A percentile compares a stretch with the other conserved stretches of the same genome.
phyloP scores from a whole-genome alignment of 1,140 invertebrate species.

The Drosophila hydei region DNA sequence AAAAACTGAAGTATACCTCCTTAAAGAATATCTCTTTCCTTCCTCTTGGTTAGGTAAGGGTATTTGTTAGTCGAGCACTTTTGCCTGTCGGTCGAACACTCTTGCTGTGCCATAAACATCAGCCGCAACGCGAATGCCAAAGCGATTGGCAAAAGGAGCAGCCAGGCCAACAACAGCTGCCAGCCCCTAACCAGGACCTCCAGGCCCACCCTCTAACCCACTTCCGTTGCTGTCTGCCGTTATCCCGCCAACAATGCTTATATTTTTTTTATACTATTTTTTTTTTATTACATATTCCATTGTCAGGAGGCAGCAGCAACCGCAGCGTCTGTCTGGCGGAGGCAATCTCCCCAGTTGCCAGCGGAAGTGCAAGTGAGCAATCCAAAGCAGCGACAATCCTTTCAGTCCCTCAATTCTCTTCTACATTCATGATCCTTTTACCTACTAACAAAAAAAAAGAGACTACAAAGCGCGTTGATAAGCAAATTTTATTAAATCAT shows the following conservation, averaged over 20 bases:
- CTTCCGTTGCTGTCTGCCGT: slow-evolving; percentile 13
- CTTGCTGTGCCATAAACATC: slow-evolving; percentile 38
- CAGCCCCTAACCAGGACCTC: background rate
- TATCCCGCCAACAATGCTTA: slow-evolving; percentile 27
- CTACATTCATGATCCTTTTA: slow-evolving; percentile 9
- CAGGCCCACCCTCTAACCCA: background rate
- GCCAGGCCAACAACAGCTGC: slow-evolving; percentile 25
- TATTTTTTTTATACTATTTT: background rate
- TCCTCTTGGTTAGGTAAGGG: no score
- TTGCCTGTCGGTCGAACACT: no score
- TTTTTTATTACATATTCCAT: slow-evolving; percentile 61
- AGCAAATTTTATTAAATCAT: slow-evolving; percentile 66
- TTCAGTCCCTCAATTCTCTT: background rate
- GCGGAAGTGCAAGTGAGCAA: slow-evolving; percentile 71
- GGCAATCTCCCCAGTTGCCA: slow-evolving; percentile 36
- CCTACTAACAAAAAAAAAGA: slow-evolving; percentile 29
- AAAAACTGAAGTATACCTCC: no score
- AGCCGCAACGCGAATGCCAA: slow-evolving; percentile 20
- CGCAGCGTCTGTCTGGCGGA: slow-evolving; percentile 49
- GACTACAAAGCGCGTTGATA: slow-evolving; percentile 28
- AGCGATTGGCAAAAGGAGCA: slow-evolving; percentile 40
- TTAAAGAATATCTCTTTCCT: no score
- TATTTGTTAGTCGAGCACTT: no score
- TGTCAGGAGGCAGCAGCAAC: slow-evolving; percentile 52
- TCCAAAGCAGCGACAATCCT: slow-evolving; percentile 29